Evolutionary conservation across 2,113 vertebrate genomes (phyloP), one percentile per base, ranked within the genome.

Genomic region (Peucedramus taeniatus): DNA sequence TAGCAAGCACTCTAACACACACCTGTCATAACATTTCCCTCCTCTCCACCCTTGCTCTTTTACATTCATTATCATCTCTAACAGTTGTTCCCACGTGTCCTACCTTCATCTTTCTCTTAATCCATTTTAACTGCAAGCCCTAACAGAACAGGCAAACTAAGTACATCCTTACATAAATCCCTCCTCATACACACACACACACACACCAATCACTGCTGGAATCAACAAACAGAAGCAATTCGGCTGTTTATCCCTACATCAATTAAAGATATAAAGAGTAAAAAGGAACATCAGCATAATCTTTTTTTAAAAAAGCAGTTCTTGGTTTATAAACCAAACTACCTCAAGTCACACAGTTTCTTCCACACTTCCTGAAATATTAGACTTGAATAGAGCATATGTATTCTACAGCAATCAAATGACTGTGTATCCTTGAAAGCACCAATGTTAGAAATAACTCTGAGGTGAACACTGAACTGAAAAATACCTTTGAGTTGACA

Each of bases 31-130:
- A 72, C 42, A 22, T 13, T 42, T 82, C 68, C 64, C 71, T 47
- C 33, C 53, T 75, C 44, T 81, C 47, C 57, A 40, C 33, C 65
- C 15, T 1, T 51, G 8, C 40, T 89, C 54, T 89, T 61, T 63
- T 44, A 45, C 63, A 65, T 66, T 69, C 70, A 57, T 45, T 77
- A 74, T 22, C 17, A 53, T 53, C 50, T 80, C 66, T 79, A 85
- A 90, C 47, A 51, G 59, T 75, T 77, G 64, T 49, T 94, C 47
- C 71, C 82, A 65, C 0, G 0, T 83, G 75, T 93, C 72, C 72
- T 88, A 49, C 76, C 76, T 92, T 87, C 31, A 22, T 66, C 90
- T 90, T 80, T 74, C 92, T 71, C 90, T 86, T 86, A 86, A 78
- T 70, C 69, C 28, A 17, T 69, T 93, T 88, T 89, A 90, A 88